phyloP scores from a whole-genome alignment of 2,797 vertebrate genomes.

The Falco berigora region DNA sequence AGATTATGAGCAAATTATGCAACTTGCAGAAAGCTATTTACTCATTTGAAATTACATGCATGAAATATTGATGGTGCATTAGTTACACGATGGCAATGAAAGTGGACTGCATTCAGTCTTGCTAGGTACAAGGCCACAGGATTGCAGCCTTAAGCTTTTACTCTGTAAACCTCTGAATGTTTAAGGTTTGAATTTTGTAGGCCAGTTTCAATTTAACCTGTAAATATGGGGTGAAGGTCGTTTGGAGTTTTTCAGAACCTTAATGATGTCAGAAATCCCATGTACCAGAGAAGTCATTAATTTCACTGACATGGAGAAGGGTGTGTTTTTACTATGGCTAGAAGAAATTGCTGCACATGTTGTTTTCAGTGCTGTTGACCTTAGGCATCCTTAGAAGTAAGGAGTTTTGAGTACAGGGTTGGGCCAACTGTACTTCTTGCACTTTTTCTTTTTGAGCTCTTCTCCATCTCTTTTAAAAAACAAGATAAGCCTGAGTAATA shows the following conservation, averaged over 20 bases:
- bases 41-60: neutral
- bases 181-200: neutral
- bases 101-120: neutral
- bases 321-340: neutral
- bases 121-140: neutral
- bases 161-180: neutral
- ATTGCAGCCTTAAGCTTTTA: neutral
- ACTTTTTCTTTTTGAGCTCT: neutral
- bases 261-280: neutral
- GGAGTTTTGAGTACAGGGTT: neutral
- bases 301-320: neutral
- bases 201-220: neutral
- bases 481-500: neutral
- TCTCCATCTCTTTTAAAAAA: neutral
- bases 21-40: constrained; percentile 34
- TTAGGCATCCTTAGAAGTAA: neutral
- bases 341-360: neutral
- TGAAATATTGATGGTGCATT: constrained; percentile 28
- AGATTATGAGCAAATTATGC: constrained; percentile 62
- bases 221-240: neutral
- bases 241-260: neutral
- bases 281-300: neutral
- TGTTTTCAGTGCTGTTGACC: neutral
- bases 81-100: neutral
- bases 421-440: neutral